A percentile compares a stretch with the other conserved stretches of the same genome.
Conservation (phyloP, 2,888 invertebrate genomes). For the Orthosia gothica region DNA sequence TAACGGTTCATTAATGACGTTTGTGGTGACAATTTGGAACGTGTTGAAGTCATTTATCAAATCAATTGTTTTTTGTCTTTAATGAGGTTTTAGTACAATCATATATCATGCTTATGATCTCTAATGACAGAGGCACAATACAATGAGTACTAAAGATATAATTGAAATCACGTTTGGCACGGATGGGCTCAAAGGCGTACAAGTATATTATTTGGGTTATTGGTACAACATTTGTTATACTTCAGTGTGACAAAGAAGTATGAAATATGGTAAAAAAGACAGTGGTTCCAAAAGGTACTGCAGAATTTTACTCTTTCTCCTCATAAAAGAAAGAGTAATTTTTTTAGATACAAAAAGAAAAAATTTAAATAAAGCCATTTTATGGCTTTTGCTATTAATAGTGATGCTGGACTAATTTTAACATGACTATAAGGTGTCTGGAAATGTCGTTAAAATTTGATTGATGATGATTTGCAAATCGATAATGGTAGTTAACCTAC, state of each 20-base stretch:
- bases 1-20: slow-evolving; percentile 56
- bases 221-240: slow-evolving; percentile 33
- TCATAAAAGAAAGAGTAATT: not conserved
- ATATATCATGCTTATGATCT: slow-evolving; percentile 53
- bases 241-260: not conserved
- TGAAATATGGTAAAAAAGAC: not conserved
- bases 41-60: slow-evolving; percentile 55
- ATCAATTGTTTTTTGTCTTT: slow-evolving; percentile 47
- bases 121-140: slow-evolving; percentile 43
- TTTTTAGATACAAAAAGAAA: not conserved
- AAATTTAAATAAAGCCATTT: not conserved
- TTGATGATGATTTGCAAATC: slow-evolving; percentile 49
- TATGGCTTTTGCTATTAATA: slow-evolving; percentile 27
- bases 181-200: slow-evolving; percentile 16
- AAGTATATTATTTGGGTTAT: slow-evolving; percentile 45
- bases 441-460: slow-evolving; percentile 46
- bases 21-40: slow-evolving; percentile 41
- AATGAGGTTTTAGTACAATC: slow-evolving; percentile 45
- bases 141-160: slow-evolving; percentile 47
- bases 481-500: slow-evolving; percentile 7
- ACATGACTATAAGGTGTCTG: slow-evolving; percentile 24
- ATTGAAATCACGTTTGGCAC: slow-evolving; percentile 57
- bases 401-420: slow-evolving; percentile 28
- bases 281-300: too few species aligned
- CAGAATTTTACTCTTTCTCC: too few species aligned